Evolutionary conservation across 2,888 invertebrate genomes (phyloP).

Genomic region (Iphiclides podalirius): DNA sequence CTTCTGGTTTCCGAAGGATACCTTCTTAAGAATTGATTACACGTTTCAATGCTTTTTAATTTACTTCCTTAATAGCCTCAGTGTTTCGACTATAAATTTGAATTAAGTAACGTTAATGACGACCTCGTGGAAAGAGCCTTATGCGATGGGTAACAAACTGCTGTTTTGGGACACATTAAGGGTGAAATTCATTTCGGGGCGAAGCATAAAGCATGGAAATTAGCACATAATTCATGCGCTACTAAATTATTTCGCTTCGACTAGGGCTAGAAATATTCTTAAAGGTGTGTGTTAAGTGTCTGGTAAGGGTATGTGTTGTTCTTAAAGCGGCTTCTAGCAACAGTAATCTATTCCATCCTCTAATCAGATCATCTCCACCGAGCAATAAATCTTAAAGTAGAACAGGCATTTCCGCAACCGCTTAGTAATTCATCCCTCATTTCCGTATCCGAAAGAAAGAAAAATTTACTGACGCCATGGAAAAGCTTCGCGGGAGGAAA

Average conservation of each 20-base stretch:
- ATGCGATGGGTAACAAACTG: constrained; percentile 23
- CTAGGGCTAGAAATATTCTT: background rate
- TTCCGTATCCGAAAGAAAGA: no score
- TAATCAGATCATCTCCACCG: no score
- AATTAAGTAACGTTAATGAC: constrained; percentile 22
- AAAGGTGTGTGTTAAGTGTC: no score
- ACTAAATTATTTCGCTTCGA: constrained; percentile 12
- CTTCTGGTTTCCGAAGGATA: no score
- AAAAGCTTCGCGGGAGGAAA: no score
- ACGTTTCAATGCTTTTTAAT: constrained; percentile 8
- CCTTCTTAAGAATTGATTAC: background rate
- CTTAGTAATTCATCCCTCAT: no score
- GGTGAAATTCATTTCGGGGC: constrained; percentile 20
- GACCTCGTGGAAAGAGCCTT: constrained; percentile 19
- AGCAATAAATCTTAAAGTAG: no score
- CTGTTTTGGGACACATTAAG: constrained; percentile 23
- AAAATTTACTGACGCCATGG: no score
- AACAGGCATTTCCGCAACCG: no score
- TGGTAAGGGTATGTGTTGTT: no score
- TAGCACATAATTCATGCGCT: constrained; percentile 20
- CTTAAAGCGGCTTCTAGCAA: no score
- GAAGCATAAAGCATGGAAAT: constrained; percentile 17
- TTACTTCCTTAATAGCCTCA: background rate
- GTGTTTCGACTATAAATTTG: constrained; percentile 21
- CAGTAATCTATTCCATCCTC: no score